Evolutionary conservation across 2,888 invertebrate genomes (phyloP).

Genomic region (Hemithea aestivaria): DNA sequence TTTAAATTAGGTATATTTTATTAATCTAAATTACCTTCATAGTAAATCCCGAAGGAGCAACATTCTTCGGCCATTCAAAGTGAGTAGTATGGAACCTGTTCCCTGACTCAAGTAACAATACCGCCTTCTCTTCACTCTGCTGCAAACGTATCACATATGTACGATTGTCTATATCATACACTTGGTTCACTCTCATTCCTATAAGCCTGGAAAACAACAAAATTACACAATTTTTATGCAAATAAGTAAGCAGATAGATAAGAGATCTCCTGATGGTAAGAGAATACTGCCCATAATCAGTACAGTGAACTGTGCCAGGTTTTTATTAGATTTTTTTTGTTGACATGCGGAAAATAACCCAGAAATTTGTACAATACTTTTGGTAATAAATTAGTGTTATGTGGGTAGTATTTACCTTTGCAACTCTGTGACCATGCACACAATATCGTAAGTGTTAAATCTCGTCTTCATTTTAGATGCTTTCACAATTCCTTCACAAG

Average conservation of each 20-base stretch:
- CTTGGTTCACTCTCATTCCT: slow-evolving; percentile 96
- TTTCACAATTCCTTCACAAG: slow-evolving; percentile 11
- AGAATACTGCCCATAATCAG: no score
- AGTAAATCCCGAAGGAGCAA: slow-evolving; percentile 95
- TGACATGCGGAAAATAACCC: no score
- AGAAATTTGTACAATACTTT: background rate
- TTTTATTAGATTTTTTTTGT: no score
- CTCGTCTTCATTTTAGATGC: slow-evolving; percentile 89
- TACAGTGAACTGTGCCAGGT: no score
- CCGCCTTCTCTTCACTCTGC: slow-evolving; percentile 91
- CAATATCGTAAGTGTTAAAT: slow-evolving; percentile 95
- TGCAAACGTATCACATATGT: slow-evolving; percentile 95
- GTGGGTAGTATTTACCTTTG: slow-evolving; percentile 80
- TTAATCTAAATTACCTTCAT: slow-evolving; percentile 98
- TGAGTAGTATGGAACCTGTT: slow-evolving; percentile 95
- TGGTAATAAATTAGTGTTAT: background rate
- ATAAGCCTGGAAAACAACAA: slow-evolving; percentile 81
- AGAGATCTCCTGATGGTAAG: no score
- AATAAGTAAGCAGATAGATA: no score
- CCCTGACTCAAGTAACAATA: slow-evolving; percentile 96
- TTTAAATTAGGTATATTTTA: no score
- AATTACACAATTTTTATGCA: background rate
- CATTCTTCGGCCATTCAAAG: slow-evolving; percentile 99
- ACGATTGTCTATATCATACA: slow-evolving; percentile 98
- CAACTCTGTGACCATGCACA: slow-evolving; percentile 92